Evolutionary conservation across 2,113 vertebrate species (phyloP).

Genomic region (Apeltes quadracus): DNA sequence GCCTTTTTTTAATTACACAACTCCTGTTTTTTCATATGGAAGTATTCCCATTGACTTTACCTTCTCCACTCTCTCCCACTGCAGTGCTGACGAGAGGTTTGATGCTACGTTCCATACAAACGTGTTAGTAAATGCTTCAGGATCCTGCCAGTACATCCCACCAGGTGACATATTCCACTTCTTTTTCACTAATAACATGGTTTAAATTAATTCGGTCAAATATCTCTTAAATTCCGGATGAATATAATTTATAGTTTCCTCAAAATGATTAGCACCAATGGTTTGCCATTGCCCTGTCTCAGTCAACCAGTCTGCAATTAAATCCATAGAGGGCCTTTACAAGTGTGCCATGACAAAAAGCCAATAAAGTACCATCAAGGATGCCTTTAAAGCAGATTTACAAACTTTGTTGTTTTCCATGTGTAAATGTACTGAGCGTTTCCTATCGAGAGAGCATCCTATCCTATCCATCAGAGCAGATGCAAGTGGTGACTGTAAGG

Average conservation of each 20-base stretch:
- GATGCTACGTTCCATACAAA: constrained; percentile 93
- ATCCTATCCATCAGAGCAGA: too few relatives aligned
- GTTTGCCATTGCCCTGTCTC: too few relatives aligned
- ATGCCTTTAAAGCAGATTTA: background rate
- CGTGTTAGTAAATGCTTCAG: constrained; percentile 88
- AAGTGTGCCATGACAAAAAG: too few relatives aligned
- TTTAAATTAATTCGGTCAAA: background rate
- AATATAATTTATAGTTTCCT: background rate
- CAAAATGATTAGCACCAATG: too few relatives aligned
- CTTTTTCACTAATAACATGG: background rate
- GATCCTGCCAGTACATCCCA: constrained; percentile 89
- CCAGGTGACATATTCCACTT: constrained; percentile 81
- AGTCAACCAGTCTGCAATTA: too few relatives aligned
- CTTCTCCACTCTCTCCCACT: constrained; percentile 20
- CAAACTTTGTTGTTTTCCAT: background rate
- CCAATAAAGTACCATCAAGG: too few relatives aligned
- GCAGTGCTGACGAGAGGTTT: constrained; percentile 90
- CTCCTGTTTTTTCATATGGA: background rate
- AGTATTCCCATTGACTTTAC: background rate
- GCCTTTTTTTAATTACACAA: too few relatives aligned
- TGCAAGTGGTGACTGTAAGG: too few relatives aligned
- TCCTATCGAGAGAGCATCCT: too few relatives aligned
- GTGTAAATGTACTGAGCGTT: too few relatives aligned
- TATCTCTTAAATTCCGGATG: background rate
- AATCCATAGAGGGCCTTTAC: too few relatives aligned